Conservation (phyloP, 2,888 invertebrate species). For the Drosophila monieri region DNA sequence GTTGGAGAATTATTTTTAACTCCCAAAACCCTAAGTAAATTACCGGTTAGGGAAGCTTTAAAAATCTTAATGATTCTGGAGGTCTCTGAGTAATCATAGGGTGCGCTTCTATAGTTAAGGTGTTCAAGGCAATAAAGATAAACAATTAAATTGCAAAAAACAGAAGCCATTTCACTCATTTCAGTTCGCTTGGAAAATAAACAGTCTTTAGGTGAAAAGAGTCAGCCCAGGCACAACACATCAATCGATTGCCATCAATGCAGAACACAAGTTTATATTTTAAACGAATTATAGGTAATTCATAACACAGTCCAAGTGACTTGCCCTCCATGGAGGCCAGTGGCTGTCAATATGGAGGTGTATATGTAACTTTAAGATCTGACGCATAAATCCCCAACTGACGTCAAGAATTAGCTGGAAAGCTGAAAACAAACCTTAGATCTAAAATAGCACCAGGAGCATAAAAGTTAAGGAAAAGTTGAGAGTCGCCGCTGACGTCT, state of each 20-base stretch:
- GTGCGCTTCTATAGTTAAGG: conserved; percentile 9
- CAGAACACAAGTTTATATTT: conserved; percentile 35
- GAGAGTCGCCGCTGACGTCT: conserved; percentile 53
- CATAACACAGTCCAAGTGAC: conserved; percentile 38
- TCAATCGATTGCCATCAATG: conserved; percentile 23
- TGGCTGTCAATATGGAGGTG: conserved; percentile 42
- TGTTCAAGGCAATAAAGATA: conserved; percentile 14
- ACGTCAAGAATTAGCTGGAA: conserved; percentile 28
- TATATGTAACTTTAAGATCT: neutral
- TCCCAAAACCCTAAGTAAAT: neutral
- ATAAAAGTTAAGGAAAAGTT: conserved; percentile 12
- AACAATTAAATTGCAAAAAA: conserved; percentile 39
- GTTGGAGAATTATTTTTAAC: neutral
- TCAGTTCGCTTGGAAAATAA: conserved; percentile 54
- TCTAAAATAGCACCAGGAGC: conserved; percentile 37
- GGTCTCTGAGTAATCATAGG: conserved; percentile 12
- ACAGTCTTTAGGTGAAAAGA: conserved; percentile 44
- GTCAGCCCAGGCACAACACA: conserved; percentile 20
- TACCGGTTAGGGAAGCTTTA: neutral
- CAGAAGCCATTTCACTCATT: conserved; percentile 43
- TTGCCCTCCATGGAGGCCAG: conserved; percentile 35
- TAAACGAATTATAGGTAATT: conserved; percentile 27
- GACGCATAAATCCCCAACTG: conserved; percentile 15
- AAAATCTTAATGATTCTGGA: conserved; percentile 6
- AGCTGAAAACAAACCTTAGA: conserved; percentile 24